These are phyloP conservation scores for Diachrysia chrysitis DNA, from an alignment of 2,888 invertebrate genomes.

Conservation along the genomic window DNA sequence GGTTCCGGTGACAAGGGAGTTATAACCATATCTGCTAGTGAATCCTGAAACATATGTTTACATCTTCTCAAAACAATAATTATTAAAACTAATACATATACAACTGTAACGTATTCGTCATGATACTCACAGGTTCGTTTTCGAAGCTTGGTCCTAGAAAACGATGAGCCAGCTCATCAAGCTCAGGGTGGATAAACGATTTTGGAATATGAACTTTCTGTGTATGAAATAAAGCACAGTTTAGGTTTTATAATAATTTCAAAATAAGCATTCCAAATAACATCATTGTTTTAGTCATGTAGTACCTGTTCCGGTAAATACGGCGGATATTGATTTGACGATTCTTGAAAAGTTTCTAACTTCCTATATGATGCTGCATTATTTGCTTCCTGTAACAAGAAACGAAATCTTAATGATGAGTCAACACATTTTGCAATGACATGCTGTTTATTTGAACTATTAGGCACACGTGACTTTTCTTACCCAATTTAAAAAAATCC, in stretches of 20 bases:
- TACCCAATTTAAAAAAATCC: neutral
- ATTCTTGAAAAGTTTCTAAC: neutral
- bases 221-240: neutral
- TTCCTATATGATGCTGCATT: neutral
- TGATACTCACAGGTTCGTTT: constrained; percentile 1
- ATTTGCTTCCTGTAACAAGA: neutral
- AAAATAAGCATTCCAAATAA: neutral
- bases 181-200: constrained; percentile 1
- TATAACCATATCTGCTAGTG: neutral
- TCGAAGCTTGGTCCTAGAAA: neutral
- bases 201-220: constrained; percentile 1
- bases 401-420: neutral
- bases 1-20: neutral
- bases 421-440: neutral
- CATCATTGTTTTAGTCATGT: neutral
- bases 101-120: neutral
- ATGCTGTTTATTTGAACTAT: neutral
- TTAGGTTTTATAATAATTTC: neutral
- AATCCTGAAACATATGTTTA: neutral
- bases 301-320: constrained; percentile 1
- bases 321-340: neutral
- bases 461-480: neutral
- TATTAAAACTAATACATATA: neutral
- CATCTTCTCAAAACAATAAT: neutral
- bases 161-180: constrained; percentile 1